Conservation (phyloP, 2,797 vertebrate species). For the Molossus alvarezi region DNA sequence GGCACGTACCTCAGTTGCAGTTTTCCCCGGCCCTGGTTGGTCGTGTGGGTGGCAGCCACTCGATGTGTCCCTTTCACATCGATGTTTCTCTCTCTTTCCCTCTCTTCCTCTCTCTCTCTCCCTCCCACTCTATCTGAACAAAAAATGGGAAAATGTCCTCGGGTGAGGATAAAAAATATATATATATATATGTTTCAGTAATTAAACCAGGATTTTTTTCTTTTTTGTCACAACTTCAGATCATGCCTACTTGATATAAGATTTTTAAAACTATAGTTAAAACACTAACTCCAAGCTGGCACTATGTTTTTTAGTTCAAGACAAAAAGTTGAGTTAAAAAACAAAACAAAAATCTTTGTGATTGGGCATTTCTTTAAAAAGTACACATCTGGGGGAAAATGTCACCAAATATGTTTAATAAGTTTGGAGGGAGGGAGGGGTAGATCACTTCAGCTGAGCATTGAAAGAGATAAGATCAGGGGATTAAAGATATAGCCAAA, state of each 20-base stretch:
- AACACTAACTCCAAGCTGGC: background rate
- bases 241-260: background rate
- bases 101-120: too few relatives aligned
- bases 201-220: background rate
- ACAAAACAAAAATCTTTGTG: conserved; percentile 1
- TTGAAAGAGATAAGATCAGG: background rate
- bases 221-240: conserved; percentile 8
- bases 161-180: too few relatives aligned
- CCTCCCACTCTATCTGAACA: too few relatives aligned
- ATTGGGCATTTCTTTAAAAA: conserved; percentile 41
- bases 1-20: too few relatives aligned
- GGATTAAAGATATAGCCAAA: background rate
- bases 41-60: too few relatives aligned
- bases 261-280: conserved; percentile 46
- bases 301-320: background rate
- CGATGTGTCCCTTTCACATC: too few relatives aligned
- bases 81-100: too few relatives aligned
- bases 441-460: background rate
- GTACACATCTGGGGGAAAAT: background rate
- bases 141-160: too few relatives aligned
- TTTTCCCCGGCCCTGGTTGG: too few relatives aligned
- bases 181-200: background rate
- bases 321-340: conserved; percentile 7
- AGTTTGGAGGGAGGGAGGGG: background rate
- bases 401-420: background rate